Base-by-base conservation (phyloP, 2,113 vertebrate species). In the Willisornis vidua region DNA sequence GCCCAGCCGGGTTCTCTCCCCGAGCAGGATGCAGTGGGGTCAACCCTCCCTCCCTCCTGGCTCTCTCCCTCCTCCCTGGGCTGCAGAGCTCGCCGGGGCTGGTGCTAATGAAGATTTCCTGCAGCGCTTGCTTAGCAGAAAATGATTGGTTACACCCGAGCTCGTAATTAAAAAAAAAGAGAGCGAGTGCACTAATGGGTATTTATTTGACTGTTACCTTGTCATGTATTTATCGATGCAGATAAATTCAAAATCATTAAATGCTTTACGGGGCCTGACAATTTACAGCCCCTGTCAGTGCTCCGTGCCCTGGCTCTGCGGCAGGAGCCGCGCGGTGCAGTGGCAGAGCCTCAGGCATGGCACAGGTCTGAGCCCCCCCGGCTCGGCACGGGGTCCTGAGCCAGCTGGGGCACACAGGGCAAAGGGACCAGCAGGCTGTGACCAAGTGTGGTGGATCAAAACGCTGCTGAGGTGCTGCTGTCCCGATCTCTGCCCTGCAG, bases 121-220 rank as follows among this genome's bases (percentile, higher is more conserved):
- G 96, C 91, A 93, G 95, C 68, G 84, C 94, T 97, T 92, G 90
- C 93, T 96, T 97, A 96, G 96, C 94, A 96, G 93, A 93, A 96
- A 96, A 97, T 97, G 94, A 97, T 97, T 97, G 96, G 94, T 97
- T 96, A 94, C 93, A 97, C 94, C 93, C 91, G 26, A 72, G 90
- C 96, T 96, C 89, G 52, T 97, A 96, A 97, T 96, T 97, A 96
- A 97, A 97, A 97, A 92, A 92, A 95, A 74, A 89, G 86, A 93
- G 95, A 90, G 83, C 33, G 48, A 95, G 94, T 87, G 94, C 94
- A 95, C 96, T 97, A 97, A 97, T 97, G 96, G 96, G 95, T 97
- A 97, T 97, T 97, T 97, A 97, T 97, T 97, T 97, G 95, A 97
- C 95, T 96, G 97, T 96, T 97, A 97, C 96, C 97, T 97, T 97